Conservation (phyloP, 2,888 invertebrate species). For the Polylopha cassiicola region DNA sequence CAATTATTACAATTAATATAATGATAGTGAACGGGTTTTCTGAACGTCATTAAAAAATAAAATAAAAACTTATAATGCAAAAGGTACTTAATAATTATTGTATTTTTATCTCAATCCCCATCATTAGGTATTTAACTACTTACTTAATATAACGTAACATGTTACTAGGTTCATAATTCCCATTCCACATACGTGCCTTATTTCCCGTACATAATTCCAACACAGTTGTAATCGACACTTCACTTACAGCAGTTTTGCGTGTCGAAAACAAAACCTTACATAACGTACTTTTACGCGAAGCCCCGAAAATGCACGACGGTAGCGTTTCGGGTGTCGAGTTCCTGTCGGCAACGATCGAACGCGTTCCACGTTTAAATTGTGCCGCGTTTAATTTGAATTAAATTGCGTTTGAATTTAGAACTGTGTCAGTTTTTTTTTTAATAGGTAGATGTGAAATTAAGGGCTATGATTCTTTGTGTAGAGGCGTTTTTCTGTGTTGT, state of each 20-base stretch:
- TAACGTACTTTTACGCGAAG: slow-evolving; percentile 58
- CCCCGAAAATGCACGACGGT: slow-evolving; percentile 69
- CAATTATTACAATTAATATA: too few species aligned
- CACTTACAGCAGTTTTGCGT: slow-evolving; percentile 61
- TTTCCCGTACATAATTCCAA: slow-evolving; percentile 18
- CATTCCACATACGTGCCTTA: too few species aligned
- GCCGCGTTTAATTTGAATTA: slow-evolving; percentile 53
- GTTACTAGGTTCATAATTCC: too few species aligned
- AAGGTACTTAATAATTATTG: too few species aligned
- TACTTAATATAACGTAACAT: too few species aligned
- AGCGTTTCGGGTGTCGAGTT: slow-evolving; percentile 69
- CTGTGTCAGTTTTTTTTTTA: slow-evolving; percentile 26
- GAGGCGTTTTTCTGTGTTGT: too few species aligned
- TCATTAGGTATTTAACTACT: too few species aligned
- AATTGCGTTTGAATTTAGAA: slow-evolving; percentile 43
- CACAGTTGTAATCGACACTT: slow-evolving; percentile 34
- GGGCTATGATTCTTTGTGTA: not conserved
- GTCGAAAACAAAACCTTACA: slow-evolving; percentile 63
- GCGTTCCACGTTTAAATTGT: slow-evolving; percentile 57
- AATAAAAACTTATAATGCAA: too few species aligned
- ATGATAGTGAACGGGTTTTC: too few species aligned
- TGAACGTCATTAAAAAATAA: too few species aligned
- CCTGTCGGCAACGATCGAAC: slow-evolving; percentile 43
- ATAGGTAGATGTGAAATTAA: too few species aligned
- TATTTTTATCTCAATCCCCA: too few species aligned